Evolutionary conservation across 2,797 vertebrate species (phyloP), one percentile per base, ranked within the genome.

Genomic region (Amniataba percoides): DNA sequence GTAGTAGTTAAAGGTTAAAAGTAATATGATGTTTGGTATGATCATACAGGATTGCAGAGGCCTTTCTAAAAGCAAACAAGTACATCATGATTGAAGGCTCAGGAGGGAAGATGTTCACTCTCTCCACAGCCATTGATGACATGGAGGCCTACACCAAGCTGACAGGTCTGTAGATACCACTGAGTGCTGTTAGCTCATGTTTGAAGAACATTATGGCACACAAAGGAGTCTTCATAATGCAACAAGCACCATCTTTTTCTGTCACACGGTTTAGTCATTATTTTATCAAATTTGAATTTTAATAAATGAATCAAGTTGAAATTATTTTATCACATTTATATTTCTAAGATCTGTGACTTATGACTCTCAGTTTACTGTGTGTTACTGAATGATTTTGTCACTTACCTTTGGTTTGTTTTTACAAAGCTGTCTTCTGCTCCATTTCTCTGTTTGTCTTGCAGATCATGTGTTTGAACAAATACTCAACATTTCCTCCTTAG

Each of bases 101-200:
- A n/a, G n/a, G n/a, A n/a, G 95, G 94, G 4, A 90, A 71, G 56
- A 75, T 40, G 12, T 97, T 91, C 88, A 90, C 1, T 0, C 95
- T 98, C 62, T 99, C 97, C 59, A 93, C 90, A 55, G 95, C 97
- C 23, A 95, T 97, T 43, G 92, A 96, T 7, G 96, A 99, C 91
- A 97, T 98, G 97, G 96, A 94, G 91, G 98, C 97, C 59, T 99
- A 97, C 91, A 95, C 95, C 59, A 98, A 98, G 74, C 92, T 99
- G 5, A 99, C 97, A 80, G 98, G 98, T 99, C 74, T 83, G 93
- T 66, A 40, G 48, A 71, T 21, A 16, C 6, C 0, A 7, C 5
- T 36, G 14, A 62, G 61, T 39, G 16, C 21, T 42, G 2, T 73
- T 52, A 21, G 12, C 21, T 57, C 18, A 12, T 78, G 25, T 55